Percentiles rank a stretch among this genome's conserved stretches.
Conservation (phyloP, 2,888 invertebrate genomes). For the Drosophila paucipuncta region DNA sequence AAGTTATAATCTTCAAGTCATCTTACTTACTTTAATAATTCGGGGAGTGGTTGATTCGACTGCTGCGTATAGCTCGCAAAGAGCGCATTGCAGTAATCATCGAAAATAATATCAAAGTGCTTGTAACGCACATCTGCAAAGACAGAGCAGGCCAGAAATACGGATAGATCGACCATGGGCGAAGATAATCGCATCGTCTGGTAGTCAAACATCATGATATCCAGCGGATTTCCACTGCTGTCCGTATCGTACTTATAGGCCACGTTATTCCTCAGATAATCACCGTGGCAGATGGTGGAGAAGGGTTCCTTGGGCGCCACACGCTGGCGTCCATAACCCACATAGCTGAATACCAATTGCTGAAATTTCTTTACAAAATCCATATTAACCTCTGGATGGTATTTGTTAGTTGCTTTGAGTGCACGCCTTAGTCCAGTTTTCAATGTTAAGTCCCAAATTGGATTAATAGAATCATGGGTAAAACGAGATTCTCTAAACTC, state of each 20-base stretch:
- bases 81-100: conserved; percentile 75
- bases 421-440: conserved; percentile 53
- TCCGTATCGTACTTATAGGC: conserved; percentile 81
- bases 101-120: conserved; percentile 81
- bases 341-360: conserved; percentile 42
- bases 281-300: conserved; percentile 84
- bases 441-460: conserved; percentile 49
- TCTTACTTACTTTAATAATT: conserved; percentile 70
- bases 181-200: conserved; percentile 83
- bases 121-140: conserved; percentile 74
- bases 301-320: conserved; percentile 81
- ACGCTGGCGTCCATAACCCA: conserved; percentile 65
- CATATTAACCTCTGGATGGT: conserved; percentile 68
- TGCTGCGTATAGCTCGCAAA: conserved; percentile 49
- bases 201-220: conserved; percentile 84
- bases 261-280: conserved; percentile 84
- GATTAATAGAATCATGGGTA: conserved; percentile 39
- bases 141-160: conserved; percentile 78
- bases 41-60: conserved; percentile 61
- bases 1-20: neutral
- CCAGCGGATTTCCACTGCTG: conserved; percentile 61
- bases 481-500: conserved; percentile 79
- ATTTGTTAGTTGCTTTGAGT: conserved; percentile 42
- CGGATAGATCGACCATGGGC: conserved; percentile 83
- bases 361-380: conserved; percentile 71